These are phyloP conservation scores for Beroe forskalii DNA, from an alignment of 37 sponge, comb jelly and placozoan species.

Conservation along the genomic window DNA sequence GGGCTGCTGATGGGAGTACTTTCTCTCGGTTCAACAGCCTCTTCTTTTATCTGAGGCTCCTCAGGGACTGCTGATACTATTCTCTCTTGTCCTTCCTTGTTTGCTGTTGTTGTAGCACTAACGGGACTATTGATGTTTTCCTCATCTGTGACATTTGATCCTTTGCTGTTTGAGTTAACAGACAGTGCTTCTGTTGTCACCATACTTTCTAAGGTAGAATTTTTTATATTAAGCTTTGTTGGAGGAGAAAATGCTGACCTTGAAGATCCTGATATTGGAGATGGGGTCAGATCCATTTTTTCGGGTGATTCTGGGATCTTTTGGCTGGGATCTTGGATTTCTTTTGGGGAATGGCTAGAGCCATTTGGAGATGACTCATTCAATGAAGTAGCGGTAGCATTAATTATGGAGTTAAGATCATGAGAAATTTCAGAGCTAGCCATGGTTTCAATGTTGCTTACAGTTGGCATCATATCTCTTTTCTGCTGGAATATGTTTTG, in stretches of 20 bases:
- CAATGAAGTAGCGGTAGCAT: neutral
- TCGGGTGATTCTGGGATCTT: conserved; percentile 1
- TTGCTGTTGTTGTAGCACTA: neutral
- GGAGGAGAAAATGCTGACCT: conserved; percentile 37
- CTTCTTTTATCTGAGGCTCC: neutral
- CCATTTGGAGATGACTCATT: neutral
- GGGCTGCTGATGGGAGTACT: neutral
- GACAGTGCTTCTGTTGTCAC: neutral
- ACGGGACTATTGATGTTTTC: neutral
- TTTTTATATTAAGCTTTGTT: neutral
- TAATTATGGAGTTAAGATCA: conserved; percentile 12
- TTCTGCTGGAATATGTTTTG: conserved; percentile 42
- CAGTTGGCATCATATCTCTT: conserved; percentile 10
- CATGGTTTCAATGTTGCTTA: neutral
- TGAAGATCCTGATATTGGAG: conserved; percentile 12
- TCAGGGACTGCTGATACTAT: neutral
- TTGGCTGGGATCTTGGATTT: neutral
- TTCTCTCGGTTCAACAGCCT: neutral
- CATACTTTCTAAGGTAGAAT: neutral
- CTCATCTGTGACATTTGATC: neutral
- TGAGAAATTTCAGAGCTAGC: neutral
- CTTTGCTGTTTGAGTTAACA: neutral
- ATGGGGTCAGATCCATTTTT: conserved; percentile 1
- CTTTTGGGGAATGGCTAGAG: neutral
- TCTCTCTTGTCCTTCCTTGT: neutral